phyloP scores from a whole-genome alignment of 2,113 vertebrate species.

The Pelvicachromis taeniatus region DNA sequence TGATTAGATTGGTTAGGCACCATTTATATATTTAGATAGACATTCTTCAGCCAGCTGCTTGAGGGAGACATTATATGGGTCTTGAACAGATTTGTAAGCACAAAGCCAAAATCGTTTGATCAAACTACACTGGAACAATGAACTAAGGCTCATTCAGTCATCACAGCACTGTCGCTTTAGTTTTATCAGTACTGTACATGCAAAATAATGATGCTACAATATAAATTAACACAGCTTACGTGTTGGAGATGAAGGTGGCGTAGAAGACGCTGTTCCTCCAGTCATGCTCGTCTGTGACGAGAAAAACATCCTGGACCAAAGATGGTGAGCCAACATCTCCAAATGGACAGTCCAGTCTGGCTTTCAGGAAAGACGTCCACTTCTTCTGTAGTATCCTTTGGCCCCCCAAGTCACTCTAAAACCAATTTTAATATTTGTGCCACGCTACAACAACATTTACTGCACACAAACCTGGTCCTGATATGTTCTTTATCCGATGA shows the following conservation, averaged over 20 bases:
- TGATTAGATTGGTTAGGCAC: background rate
- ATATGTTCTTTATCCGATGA: background rate
- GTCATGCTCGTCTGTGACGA: background rate
- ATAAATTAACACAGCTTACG: background rate
- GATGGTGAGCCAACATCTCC: background rate
- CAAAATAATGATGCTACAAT: background rate
- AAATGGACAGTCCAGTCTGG: conserved; percentile 5
- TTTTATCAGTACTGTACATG: background rate
- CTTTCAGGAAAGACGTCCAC: conserved; percentile 21
- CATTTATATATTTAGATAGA: background rate
- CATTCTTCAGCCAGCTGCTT: background rate
- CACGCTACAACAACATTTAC: background rate
- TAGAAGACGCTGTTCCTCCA: conserved; percentile 4
- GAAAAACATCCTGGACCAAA: conserved; percentile 6
- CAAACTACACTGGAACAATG: background rate
- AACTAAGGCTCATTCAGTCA: background rate
- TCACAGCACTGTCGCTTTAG: accelerated
- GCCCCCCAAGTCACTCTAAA: conserved; percentile 12
- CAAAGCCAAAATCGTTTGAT: background rate
- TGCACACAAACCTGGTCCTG: background rate
- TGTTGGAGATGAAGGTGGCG: background rate
- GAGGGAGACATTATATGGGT: too few species aligned
- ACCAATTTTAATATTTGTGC: accelerated
- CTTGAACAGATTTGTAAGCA: too few species aligned
- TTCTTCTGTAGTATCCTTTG: background rate